phyloP scores from a whole-genome alignment of 2,113 vertebrate genomes.

The Macroglossus sobrinus region DNA sequence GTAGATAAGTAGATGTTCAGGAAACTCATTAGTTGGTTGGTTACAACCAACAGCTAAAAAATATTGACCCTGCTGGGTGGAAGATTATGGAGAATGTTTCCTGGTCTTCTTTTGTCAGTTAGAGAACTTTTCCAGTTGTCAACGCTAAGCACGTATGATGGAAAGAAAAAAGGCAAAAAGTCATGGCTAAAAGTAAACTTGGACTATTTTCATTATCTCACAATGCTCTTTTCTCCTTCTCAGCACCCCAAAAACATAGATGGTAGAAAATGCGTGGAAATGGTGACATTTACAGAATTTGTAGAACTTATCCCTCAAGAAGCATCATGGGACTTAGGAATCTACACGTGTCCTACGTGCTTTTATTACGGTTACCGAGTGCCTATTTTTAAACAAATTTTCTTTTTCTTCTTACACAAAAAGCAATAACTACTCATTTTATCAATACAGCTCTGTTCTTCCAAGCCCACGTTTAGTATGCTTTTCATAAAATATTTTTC shows the following conservation, averaged over 20 bases:
- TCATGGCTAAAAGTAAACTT: not conserved
- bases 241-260: not conserved
- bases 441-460: not conserved
- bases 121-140: not conserved
- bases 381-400: not conserved
- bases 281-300: not conserved
- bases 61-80: not conserved
- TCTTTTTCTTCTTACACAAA: not conserved
- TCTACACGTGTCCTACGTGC: rapidly evolving
- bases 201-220: not conserved
- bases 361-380: not conserved
- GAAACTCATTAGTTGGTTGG: not conserved
- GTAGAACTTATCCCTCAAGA: not conserved
- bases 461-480: not conserved
- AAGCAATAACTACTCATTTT: not conserved
- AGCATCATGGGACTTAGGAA: not conserved
- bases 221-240: not conserved
- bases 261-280: not conserved
- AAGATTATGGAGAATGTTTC: not conserved
- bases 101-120: not conserved
- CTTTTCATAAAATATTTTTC: conserved; percentile 20
- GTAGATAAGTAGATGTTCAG: not conserved
- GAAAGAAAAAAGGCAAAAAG: not conserved
- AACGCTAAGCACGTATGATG: not conserved
- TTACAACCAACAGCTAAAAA: not conserved